These are phyloP conservation scores for Mesorhabditis sp. DNA, from an alignment of 2,888 invertebrate genomes.

Conservation along the genomic window DNA sequence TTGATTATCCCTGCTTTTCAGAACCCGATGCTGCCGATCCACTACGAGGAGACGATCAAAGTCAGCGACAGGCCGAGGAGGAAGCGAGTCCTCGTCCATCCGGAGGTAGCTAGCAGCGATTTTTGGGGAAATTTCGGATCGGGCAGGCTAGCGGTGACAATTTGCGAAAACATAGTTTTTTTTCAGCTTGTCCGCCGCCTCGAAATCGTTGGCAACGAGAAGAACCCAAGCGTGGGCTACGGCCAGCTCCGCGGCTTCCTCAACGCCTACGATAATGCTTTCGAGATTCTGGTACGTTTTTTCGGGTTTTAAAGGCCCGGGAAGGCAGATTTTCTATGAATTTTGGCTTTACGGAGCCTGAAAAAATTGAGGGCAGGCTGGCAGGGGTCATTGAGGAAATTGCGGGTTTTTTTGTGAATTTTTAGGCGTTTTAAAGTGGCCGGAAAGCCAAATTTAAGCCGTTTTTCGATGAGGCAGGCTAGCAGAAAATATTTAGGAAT, in stretches of 20 bases:
- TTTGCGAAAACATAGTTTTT: too few species aligned
- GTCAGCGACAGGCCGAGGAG: neutral
- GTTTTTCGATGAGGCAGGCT: too few species aligned
- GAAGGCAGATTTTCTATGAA: neutral
- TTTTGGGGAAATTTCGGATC: neutral
- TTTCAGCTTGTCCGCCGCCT: conserved; percentile 17
- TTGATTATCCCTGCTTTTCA: conserved; percentile 13
- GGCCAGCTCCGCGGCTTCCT: conserved; percentile 38
- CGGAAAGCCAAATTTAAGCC: too few species aligned
- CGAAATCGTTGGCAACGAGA: conserved; percentile 14
- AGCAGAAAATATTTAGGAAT: too few species aligned
- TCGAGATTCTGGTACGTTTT: conserved; percentile 25
- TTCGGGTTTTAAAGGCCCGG: neutral
- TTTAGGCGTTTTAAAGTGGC: too few species aligned
- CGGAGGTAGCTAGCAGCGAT: conserved; percentile 15
- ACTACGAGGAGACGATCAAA: conserved; percentile 19
- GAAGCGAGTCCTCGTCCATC: conserved; percentile 18
- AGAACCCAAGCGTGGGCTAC: conserved; percentile 22
- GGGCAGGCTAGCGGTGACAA: too few species aligned
- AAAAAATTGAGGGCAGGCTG: too few species aligned
- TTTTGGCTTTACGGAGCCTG: neutral
- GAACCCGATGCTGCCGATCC: conserved; percentile 24
- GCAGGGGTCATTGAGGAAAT: too few species aligned
- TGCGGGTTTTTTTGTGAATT: too few species aligned
- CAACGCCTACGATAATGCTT: conserved; percentile 41